Percentiles rank a stretch among this genome's conserved stretches.
Evolutionary conservation across 1,140 invertebrate species (phyloP).

Genomic region (Schlechtendalia chinensis): DNA sequence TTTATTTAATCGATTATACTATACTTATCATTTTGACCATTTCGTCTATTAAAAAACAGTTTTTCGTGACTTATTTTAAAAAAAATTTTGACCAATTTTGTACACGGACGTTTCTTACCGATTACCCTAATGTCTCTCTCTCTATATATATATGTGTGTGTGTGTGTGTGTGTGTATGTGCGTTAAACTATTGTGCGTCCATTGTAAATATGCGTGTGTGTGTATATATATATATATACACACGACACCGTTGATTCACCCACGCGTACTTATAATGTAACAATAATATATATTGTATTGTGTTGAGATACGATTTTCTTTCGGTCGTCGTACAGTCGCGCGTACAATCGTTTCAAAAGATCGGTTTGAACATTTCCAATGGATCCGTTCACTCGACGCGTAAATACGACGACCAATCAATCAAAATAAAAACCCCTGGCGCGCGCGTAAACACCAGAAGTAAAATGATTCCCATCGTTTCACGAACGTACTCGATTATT

Average conservation of each 20-base stretch:
- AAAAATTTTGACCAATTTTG: too few species aligned
- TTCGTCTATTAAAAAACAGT: too few species aligned
- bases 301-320: not conserved
- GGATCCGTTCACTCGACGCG: not conserved
- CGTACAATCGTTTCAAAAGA: slow-evolving; percentile 11
- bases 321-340: not conserved
- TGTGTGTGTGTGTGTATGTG: too few species aligned
- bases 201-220: too few species aligned
- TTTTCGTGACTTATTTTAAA: too few species aligned
- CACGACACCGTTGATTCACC: not conserved
- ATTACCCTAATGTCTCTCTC: too few species aligned
- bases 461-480: not conserved
- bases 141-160: too few species aligned
- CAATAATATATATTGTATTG: not conserved
- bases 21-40: too few species aligned
- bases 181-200: too few species aligned
- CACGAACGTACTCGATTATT: not conserved
- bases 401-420: not conserved
- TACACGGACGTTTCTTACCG: too few species aligned
- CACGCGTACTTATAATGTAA: not conserved
- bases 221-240: too few species aligned
- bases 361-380: not conserved
- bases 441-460: slow-evolving; percentile 14
- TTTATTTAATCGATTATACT: too few species aligned
- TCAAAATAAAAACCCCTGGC: not conserved